Evolutionary conservation across 1,140 invertebrate genomes (phyloP).

Genomic region (Eueides isabella): DNA sequence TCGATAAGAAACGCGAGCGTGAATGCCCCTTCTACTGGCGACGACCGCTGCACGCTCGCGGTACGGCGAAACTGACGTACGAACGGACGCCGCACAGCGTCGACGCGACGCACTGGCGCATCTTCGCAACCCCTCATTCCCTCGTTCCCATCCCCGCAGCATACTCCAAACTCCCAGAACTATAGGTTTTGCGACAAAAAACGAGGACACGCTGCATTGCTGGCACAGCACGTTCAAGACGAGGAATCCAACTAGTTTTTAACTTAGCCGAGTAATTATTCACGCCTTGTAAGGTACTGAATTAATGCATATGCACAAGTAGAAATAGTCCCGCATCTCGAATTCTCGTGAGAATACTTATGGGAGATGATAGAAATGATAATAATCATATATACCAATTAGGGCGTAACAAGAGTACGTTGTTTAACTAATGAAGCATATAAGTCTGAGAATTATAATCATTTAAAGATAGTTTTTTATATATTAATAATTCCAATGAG

Average conservation of each 20-base stretch:
- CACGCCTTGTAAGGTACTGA: constrained; percentile 70
- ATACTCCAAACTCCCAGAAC: constrained; percentile 30
- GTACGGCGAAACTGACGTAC: constrained; percentile 70
- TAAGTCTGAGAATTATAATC: not conserved
- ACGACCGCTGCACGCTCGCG: constrained; percentile 69
- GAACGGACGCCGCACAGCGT: constrained; percentile 42
- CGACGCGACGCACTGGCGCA: constrained; percentile 46
- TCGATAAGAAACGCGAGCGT: constrained; percentile 50
- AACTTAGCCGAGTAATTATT: constrained; percentile 65
- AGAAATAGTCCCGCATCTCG: constrained; percentile 48
- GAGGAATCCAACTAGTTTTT: constrained; percentile 69
- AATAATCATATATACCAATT: constrained; percentile 41
- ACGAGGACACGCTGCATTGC: constrained; percentile 44
- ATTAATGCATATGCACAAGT: constrained; percentile 65
- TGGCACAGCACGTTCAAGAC: constrained; percentile 50
- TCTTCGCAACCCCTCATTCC: constrained; percentile 59
- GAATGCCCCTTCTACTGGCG: constrained; percentile 54
- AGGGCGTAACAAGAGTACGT: constrained; percentile 27
- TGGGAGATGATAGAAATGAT: constrained; percentile 45
- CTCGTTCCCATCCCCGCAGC: constrained; percentile 40
- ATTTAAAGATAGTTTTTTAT: not conserved
- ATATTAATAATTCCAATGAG: not conserved
- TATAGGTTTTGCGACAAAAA: constrained; percentile 52
- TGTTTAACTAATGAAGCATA: constrained; percentile 15
- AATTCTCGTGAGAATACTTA: constrained; percentile 61